Percentiles rank a stretch among this genome's conserved stretches.
Evolutionary conservation across 2,113 vertebrate species (phyloP).

Genomic region (Datnioides undecimradiatus): DNA sequence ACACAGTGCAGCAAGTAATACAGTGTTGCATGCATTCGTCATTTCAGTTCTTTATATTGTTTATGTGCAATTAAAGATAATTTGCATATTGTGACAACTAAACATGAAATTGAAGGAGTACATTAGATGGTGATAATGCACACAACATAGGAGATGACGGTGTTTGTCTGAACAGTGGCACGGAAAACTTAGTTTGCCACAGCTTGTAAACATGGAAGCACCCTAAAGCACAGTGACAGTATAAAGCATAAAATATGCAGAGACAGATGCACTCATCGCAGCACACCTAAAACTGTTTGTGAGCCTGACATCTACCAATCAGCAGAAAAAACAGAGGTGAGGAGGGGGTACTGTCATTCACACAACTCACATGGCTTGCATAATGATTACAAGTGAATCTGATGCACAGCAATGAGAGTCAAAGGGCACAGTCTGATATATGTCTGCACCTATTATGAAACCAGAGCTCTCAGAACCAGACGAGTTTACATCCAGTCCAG

Average conservation of each 20-base stretch:
- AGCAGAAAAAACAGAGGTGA: not conserved
- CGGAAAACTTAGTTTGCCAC: conserved; percentile 13
- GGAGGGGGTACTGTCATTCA: not conserved
- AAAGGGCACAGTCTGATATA: not conserved
- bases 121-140: not conserved
- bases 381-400: not conserved
- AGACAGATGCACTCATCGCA: not conserved
- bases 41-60: not conserved
- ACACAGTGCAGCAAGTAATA: too few species aligned
- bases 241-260: not conserved
- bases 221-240: conserved; percentile 7
- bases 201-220: conserved; percentile 19
- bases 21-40: not conserved
- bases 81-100: not conserved
- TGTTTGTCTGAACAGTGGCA: not conserved
- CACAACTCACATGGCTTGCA: not conserved
- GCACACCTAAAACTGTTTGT: not conserved
- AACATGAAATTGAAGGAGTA: not conserved
- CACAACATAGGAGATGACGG: not conserved
- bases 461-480: not conserved
- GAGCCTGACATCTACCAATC: conserved; percentile 1
- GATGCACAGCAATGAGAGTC: not conserved
- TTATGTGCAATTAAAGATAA: not conserved
- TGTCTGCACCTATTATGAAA: not conserved
- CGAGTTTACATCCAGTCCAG: too few species aligned